These are phyloP conservation scores for Pseudolaguvia tuberculata DNA, from an alignment of 2,113 vertebrate species.

Conservation along the genomic window DNA sequence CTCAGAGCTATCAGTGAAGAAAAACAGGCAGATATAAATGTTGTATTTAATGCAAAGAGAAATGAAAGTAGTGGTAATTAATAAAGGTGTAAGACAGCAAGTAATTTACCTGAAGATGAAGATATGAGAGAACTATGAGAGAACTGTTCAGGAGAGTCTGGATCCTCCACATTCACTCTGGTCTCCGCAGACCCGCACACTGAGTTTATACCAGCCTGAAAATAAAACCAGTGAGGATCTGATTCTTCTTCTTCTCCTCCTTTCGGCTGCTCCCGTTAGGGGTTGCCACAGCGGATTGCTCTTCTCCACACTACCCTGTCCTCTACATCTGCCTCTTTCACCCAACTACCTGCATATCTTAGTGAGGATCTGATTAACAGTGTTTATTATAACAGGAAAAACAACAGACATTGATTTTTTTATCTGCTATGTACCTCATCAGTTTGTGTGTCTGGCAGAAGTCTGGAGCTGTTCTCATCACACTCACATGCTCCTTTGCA, in stretches of 20 bases:
- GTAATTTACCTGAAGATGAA: not conserved
- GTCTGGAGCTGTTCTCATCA: not conserved
- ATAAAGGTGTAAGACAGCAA: not conserved
- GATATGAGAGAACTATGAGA: not conserved
- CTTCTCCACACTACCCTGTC: no score
- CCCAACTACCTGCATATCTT: no score
- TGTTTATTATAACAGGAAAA: not conserved
- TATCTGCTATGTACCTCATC: not conserved
- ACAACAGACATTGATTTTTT: not conserved
- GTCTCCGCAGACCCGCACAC: not conserved
- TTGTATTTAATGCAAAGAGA: no score
- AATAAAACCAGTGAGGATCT: not conserved
- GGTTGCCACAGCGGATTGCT: no score
- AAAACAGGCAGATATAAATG: not conserved
- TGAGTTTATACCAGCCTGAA: not conserved
- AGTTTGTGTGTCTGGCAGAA: not conserved
- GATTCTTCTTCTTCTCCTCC: no score
- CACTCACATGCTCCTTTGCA: not conserved
- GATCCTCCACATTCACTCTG: not conserved
- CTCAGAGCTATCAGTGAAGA: slow-evolving; percentile 6
- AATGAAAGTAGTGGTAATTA: no score
- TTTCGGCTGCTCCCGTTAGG: no score
- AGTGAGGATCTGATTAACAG: not conserved
- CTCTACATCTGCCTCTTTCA: no score
- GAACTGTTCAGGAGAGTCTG: not conserved